A percentile compares a stretch with the other conserved stretches of the same genome.
Evolutionary conservation across 2,113 vertebrate species (phyloP).

Genomic region (Eonycteris spelaea): DNA sequence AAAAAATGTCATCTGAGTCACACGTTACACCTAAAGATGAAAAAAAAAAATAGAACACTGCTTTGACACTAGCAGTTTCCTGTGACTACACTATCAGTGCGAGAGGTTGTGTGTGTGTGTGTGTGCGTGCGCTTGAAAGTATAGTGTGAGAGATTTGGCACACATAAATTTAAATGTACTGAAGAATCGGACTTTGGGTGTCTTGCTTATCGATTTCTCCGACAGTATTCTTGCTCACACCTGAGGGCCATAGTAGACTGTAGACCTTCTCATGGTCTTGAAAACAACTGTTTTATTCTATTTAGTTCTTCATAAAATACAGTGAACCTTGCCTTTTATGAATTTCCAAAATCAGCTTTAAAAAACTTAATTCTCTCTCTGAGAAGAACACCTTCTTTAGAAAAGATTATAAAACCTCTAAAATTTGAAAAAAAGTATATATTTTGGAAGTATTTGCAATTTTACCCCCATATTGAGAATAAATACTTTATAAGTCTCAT

Average conservation of each 20-base stretch:
- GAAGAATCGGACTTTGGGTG: neutral
- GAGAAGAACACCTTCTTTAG: neutral
- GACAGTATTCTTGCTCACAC: neutral
- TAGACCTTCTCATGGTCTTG: neutral
- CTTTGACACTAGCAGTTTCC: neutral
- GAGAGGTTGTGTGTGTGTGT: neutral
- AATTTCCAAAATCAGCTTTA: conserved; percentile 20
- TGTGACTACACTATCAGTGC: neutral
- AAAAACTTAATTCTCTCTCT: neutral
- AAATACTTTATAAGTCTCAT: conserved; percentile 24
- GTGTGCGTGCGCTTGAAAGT: neutral
- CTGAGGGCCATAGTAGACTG: neutral
- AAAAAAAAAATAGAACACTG: neutral
- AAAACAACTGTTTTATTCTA: neutral
- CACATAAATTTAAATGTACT: neutral
- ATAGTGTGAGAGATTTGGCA: neutral
- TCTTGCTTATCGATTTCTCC: neutral
- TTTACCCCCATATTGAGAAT: conserved; percentile 12
- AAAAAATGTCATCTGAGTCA: neutral
- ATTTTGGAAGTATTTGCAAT: conserved; percentile 16
- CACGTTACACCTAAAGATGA: neutral
- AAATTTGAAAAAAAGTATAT: neutral
- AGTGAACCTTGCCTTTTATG: neutral
- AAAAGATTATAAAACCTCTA: neutral
- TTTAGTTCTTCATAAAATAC: neutral